Percentiles rank a stretch among this genome's conserved stretches.
These are phyloP conservation scores for Pangasianodon hypophthalmus DNA, from an alignment of 2,113 vertebrate genomes.

Conservation along the genomic window DNA sequence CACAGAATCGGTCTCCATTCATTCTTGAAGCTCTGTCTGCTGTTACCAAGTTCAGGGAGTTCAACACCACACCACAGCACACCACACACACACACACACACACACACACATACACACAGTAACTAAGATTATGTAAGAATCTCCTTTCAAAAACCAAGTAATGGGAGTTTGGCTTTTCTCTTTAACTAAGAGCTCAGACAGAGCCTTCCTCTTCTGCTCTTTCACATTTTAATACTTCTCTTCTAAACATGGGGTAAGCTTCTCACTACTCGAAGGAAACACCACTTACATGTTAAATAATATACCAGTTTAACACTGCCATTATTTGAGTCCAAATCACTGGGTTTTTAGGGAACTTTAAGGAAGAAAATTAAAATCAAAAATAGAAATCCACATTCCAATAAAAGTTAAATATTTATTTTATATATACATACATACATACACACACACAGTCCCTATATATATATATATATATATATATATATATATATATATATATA, in stretches of 20 bases:
- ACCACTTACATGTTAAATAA: conserved; percentile 43
- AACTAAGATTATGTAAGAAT: conserved; percentile 65
- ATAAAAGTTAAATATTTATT: no score
- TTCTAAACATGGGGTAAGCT: conserved; percentile 10
- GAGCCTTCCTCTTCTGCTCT: conserved; percentile 53
- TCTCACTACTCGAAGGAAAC: conserved; percentile 50
- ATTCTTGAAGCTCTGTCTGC: conserved; percentile 9
- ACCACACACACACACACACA: no score
- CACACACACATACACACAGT: no score
- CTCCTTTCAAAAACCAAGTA: conserved; percentile 57
- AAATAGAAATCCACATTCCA: no score
- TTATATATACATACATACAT: no score
- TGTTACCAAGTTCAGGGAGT: conserved; percentile 51
- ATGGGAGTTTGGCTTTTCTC: conserved; percentile 31
- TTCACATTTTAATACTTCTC: conserved; percentile 41
- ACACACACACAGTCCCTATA: no score
- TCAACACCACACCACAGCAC: neutral
- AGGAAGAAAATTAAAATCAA: no score
- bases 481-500: no score
- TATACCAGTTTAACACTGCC: conserved; percentile 23
- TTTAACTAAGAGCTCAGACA: conserved; percentile 43
- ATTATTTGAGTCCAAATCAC: conserved; percentile 8
- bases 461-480: no score
- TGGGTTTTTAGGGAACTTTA: neutral
- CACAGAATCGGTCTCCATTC: neutral